Percentiles rank a stretch among this genome's conserved stretches.
Evolutionary conservation across 2,888 invertebrate genomes (phyloP).

Genomic region (Tromatobia lineatoria): DNA sequence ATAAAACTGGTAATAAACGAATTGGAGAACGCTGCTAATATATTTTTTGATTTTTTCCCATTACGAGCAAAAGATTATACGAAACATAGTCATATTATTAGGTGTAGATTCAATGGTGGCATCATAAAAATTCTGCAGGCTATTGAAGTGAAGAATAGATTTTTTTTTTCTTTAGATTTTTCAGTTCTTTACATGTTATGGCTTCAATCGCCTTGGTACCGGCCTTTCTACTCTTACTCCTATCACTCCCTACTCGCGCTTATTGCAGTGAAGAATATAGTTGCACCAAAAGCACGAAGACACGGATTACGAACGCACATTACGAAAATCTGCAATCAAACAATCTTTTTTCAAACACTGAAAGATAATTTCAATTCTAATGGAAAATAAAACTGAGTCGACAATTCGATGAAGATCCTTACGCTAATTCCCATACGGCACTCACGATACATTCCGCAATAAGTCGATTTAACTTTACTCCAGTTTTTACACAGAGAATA

Average conservation of each 20-base stretch:
- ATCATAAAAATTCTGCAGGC: neutral
- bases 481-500: neutral
- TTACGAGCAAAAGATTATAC: neutral
- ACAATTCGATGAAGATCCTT: neutral
- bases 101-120: neutral
- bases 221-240: too few species aligned
- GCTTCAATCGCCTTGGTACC: too few species aligned
- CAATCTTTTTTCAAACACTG: slow-evolving; percentile 9
- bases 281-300: neutral
- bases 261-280: neutral
- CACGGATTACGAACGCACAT: neutral
- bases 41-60: too few species aligned
- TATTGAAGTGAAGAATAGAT: neutral
- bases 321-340: neutral
- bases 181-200: too few species aligned
- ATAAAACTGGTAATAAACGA: neutral
- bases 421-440: neutral
- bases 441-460: neutral
- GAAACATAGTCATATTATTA: slow-evolving; percentile 9
- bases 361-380: slow-evolving; percentile 19
- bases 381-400: slow-evolving; percentile 8
- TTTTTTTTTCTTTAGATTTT: too few species aligned
- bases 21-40: too few species aligned
- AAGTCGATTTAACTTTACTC: neutral
- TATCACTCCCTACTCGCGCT: too few species aligned